Evolutionary conservation across 2,797 vertebrate species (phyloP), one percentile per base, ranked within the genome.

Genomic region (Novumbra hubbsi): DNA sequence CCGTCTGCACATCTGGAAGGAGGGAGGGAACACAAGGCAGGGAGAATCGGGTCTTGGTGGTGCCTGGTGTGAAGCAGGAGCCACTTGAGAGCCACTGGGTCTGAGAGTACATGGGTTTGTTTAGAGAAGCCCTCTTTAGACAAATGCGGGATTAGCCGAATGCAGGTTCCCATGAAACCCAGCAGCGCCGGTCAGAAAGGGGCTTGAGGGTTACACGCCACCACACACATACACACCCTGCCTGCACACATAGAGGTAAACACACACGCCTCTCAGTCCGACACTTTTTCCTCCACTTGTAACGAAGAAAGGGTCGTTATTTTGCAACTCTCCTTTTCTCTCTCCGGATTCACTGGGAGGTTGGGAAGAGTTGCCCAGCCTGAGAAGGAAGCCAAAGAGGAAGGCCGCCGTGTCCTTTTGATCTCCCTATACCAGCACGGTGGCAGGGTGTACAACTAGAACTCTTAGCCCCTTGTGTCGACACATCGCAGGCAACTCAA

Each of bases 161-260:
- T 69, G 68, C 88, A 81, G 88, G 88, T 92, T 92, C 92, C 89
- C 92, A 92, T 91, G 89, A 82, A 92, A 84, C 81, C 73, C 76
- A 60, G 73, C 76, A 50, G 41, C 76, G 63, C 28, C 82, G 70
- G 73, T 77, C 77, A 34, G 76, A 86, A 79, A 87, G 83, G 86
- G 79, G 76, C 85, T 81, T 81, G 52, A 76, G 78, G 87, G 83
- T 80, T 63, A 80, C 77, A 32, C 38, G 15, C 76, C 65, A 77
- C 70, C 71, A 12, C 55, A 2, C 19, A 21, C 1, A 21, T 1
- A 3, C 49, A 50, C 15, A 19, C 16, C 5, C 15, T 16, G n/a
- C 50, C 3, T n/a, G 2, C 50, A n/a, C 50, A 7, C 50, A 55
- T 64, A 78, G 50, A 48, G 21, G 68, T 24, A 68, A 16, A 78